These are phyloP conservation scores for Myotis daubentonii DNA, from an alignment of 2,797 vertebrate species.

Conservation along the genomic window DNA sequence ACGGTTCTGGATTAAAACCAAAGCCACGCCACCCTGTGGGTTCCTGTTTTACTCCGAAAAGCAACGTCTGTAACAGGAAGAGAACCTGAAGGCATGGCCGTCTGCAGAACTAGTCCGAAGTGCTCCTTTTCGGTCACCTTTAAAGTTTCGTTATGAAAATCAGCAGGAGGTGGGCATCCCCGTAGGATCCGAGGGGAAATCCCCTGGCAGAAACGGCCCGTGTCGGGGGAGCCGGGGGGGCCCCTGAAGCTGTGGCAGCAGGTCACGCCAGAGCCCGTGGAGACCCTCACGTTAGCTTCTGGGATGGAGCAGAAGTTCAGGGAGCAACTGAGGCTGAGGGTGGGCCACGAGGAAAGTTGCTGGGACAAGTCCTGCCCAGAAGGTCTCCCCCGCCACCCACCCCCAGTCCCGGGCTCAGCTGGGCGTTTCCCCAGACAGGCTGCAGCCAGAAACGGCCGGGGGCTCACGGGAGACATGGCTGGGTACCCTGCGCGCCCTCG, in stretches of 20 bases:
- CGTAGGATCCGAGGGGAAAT: background rate
- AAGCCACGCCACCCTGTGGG: background rate
- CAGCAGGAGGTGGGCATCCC: background rate
- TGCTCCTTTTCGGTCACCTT: background rate
- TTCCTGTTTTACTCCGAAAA: background rate
- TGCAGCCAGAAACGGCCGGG: background rate
- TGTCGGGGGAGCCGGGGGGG: accelerated
- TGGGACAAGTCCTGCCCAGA: background rate
- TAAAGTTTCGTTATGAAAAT: background rate
- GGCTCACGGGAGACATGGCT: background rate
- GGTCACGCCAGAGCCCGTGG: no score
- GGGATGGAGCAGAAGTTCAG: background rate
- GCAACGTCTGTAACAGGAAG: background rate
- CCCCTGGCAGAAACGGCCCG: background rate
- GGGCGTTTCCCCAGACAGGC: background rate
- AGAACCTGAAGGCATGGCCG: background rate
- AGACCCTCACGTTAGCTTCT: background rate
- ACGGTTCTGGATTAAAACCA: background rate
- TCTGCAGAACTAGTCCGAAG: background rate
- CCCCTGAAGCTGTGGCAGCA: background rate
- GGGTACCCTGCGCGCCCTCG: background rate
- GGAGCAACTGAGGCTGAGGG: background rate
- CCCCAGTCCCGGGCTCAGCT: no score
- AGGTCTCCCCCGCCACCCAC: background rate
- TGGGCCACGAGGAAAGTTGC: background rate